These are phyloP conservation scores for Silurus aristotelis DNA, from an alignment of 2,797 vertebrate genomes.

Conservation along the genomic window DNA sequence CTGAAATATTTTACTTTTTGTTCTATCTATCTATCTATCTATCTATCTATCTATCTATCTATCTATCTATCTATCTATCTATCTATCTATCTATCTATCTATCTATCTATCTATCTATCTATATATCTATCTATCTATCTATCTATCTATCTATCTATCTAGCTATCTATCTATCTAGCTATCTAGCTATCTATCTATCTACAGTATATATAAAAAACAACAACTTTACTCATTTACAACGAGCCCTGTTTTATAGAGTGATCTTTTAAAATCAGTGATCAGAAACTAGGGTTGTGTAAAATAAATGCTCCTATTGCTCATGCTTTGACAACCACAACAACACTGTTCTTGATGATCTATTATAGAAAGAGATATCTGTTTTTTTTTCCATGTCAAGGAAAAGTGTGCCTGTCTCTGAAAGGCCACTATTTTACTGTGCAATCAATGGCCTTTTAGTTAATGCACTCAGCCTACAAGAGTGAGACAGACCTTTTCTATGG, in stretches of 20 bases:
- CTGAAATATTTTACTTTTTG: background rate
- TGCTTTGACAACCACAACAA: constrained; percentile 42
- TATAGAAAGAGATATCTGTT: constrained; percentile 38
- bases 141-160: too few relatives aligned
- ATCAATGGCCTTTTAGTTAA: constrained; percentile 56
- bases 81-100: too few relatives aligned
- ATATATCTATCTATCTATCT: too few relatives aligned
- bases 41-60: too few relatives aligned
- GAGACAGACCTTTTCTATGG: constrained; percentile 40
- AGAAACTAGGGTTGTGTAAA: constrained; percentile 43
- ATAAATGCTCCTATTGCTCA: constrained; percentile 33
- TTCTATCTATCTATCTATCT: background rate
- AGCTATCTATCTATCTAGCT: too few relatives aligned
- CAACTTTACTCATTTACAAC: constrained; percentile 10
- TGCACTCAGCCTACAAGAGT: constrained; percentile 39
- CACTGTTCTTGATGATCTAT: constrained; percentile 43
- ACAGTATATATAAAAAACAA: too few relatives aligned
- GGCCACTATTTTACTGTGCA: constrained; percentile 49
- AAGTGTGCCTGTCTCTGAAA: constrained; percentile 47
- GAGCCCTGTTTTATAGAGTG: constrained; percentile 24
- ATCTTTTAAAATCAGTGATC: constrained; percentile 52
- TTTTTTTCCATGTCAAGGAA: constrained; percentile 46
- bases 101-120: too few relatives aligned
- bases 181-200: too few relatives aligned
- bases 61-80: background rate